Evolutionary conservation across 2,113 vertebrate species (phyloP), one percentile per base, ranked within the genome.

Genomic region (Xiphophorus couchianus): DNA sequence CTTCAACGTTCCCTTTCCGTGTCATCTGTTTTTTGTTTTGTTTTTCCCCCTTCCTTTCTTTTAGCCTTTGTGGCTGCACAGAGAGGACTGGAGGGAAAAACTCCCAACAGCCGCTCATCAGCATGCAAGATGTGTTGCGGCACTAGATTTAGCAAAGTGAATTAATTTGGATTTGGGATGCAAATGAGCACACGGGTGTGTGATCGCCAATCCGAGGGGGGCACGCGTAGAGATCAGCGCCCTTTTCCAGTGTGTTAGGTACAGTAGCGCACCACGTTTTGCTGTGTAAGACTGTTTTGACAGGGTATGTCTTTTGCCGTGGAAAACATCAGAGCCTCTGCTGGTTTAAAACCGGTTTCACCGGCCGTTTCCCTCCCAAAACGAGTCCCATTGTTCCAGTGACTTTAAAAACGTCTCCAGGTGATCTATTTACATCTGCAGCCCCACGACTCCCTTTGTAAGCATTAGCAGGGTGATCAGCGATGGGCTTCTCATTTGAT

Each of bases 101-200:
- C 35, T 37, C 33, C 62, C 15, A 62, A 64, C 74, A 84, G 81
- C 89, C 94, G 91, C 95, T 97, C 96, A 97, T 98, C 96, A 96
- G 96, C 95, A 98, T 99, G 96, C 97, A 94, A 95, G 96, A 93
- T 95, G 90, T 95, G 95, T 96, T 94, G 91, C 95, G 91, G 96
- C 84, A 96, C 94, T 95, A 96, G 96, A 97, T 98, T 97, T 95
- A 96, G 96, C 96, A 96, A 97, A 97, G 96, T 97, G 98, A 99
- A 98, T 99, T 98, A 98, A 99, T 99, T 97, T 98, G 97, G 97
- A 99, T 99, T 98, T 97, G 96, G 97, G 96, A 98, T 99, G 97
- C 97, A 98, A 99, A 99, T 98, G 95, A 91, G 89, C 87, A 96
- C 96, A 95, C 95, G 95, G 94, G 95, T 84, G 88, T 95, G 94